These are phyloP conservation scores for Brachymystax lenok DNA, from an alignment of 2,797 vertebrate genomes.

Conservation along the genomic window DNA sequence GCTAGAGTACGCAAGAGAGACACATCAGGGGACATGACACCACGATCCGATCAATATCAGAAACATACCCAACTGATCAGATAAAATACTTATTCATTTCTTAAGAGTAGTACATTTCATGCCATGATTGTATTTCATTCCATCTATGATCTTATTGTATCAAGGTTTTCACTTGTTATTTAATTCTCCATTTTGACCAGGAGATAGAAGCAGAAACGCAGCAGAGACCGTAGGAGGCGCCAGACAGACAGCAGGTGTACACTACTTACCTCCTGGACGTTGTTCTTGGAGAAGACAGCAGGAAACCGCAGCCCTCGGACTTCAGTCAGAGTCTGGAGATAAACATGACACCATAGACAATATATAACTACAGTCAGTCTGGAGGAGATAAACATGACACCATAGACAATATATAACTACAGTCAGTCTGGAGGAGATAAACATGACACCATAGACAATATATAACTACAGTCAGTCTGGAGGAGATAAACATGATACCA, in stretches of 20 bases:
- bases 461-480: no score
- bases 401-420: no score
- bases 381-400: no score
- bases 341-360: slow-evolving; percentile 12
- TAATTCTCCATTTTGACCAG: not conserved
- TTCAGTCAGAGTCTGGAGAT: slow-evolving; percentile 87
- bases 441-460: no score
- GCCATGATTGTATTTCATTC: no score
- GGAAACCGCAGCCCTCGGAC: slow-evolving; percentile 90
- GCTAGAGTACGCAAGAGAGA: not conserved
- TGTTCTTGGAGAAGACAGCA: slow-evolving; percentile 85
- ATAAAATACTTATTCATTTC: no score
- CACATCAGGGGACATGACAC: not conserved
- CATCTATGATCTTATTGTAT: not conserved
- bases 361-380: no score
- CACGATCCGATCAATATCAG: not conserved
- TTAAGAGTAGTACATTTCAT: no score
- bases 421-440: no score
- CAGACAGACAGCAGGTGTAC: not conserved
- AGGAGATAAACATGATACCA: no score
- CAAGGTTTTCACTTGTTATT: not conserved
- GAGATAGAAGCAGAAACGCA: not conserved
- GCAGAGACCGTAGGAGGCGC: slow-evolving; percentile 41
- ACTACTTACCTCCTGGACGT: slow-evolving; percentile 86
- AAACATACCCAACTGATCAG: no score